Conservation (phyloP, 2,113 vertebrate species). For the Grallaria varia region DNA sequence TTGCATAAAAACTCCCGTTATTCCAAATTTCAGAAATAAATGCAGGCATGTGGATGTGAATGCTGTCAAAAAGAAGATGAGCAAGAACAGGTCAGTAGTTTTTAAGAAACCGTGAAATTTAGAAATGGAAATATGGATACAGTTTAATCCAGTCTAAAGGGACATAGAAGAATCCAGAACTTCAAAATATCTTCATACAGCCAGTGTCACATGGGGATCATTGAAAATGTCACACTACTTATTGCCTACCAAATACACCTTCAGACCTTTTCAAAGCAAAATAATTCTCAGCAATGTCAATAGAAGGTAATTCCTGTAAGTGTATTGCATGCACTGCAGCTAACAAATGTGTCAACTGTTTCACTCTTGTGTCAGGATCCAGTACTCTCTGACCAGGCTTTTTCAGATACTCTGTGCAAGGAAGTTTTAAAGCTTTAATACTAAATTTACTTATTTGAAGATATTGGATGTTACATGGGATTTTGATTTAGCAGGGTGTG, state of each 20-base stretch:
- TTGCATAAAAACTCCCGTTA: fast-evolving
- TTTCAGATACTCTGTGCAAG: neutral
- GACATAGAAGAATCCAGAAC: neutral
- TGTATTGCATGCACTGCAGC: neutral
- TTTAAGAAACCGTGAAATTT: neutral
- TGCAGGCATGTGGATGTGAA: neutral
- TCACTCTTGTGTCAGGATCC: neutral
- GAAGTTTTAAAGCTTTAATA: neutral
- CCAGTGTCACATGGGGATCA: neutral
- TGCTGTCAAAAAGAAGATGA: neutral
- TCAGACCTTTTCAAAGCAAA: neutral
- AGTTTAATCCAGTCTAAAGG: neutral
- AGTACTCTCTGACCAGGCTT: neutral
- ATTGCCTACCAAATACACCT: neutral
- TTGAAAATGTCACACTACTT: neutral
- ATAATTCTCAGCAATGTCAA: neutral
- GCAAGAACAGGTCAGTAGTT: neutral
- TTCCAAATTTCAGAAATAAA: neutral
- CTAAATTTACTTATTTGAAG: neutral
- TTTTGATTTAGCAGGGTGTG: neutral
- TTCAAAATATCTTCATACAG: neutral
- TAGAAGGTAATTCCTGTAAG: neutral
- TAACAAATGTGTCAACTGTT: neutral
- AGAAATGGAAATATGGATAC: neutral
- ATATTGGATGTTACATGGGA: fast-evolving